Evolutionary conservation across 2,797 vertebrate species (phyloP).

Genomic region (Chelon auratus): DNA sequence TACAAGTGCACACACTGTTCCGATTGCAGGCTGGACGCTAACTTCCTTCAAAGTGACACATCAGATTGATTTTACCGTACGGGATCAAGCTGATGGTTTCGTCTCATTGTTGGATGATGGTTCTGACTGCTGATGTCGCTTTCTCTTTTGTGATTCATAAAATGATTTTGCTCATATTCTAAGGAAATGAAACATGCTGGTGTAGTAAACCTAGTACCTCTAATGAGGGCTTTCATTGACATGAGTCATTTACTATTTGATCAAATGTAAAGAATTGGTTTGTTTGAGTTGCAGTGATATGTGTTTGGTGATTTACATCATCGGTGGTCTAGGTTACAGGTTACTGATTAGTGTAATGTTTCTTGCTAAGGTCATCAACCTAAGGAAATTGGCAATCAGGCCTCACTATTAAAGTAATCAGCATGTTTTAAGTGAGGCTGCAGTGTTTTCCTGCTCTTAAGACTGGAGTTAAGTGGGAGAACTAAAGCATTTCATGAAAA

Average conservation of each 20-base stretch:
- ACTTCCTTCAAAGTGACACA: constrained; percentile 67
- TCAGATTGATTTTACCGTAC: constrained; percentile 53
- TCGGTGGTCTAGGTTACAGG: constrained; percentile 33
- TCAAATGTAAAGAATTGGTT: background rate
- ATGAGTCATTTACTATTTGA: background rate
- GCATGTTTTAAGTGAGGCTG: constrained; percentile 52
- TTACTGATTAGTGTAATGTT: constrained; percentile 64
- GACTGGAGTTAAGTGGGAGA: constrained; percentile 18
- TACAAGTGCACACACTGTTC: constrained; percentile 73
- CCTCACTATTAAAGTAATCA: constrained; percentile 48
- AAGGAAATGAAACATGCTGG: background rate
- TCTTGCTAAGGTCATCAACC: constrained; percentile 70
- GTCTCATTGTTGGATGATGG: constrained; percentile 9
- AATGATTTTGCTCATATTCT: background rate
- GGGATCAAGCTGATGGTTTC: constrained; percentile 1
- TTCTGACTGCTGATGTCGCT: background rate
- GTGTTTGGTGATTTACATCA: constrained; percentile 8
- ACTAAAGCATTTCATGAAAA: constrained; percentile 17
- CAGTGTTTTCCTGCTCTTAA: background rate
- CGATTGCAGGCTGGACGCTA: constrained; percentile 63
- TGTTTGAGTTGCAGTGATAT: background rate
- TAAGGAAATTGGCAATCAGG: constrained; percentile 72
- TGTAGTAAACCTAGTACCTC: background rate
- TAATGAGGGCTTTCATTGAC: background rate
- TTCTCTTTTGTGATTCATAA: background rate